phyloP scores from a whole-genome alignment of 1,140 invertebrate species.

The Radopholus similis region DNA sequence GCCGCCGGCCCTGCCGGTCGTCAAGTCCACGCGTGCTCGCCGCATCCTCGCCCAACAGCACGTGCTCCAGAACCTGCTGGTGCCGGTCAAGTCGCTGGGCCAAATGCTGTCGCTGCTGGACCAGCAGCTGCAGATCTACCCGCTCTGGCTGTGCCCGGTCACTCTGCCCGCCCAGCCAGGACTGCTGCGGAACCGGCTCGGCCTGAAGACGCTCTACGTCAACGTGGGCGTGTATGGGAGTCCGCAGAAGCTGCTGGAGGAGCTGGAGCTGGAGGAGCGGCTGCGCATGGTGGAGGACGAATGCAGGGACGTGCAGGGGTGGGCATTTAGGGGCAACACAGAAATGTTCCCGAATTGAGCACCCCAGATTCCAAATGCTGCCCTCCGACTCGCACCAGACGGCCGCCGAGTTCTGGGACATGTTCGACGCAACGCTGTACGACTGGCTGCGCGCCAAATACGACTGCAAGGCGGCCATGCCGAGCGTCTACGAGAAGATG shows the following conservation, averaged over 20 bases:
- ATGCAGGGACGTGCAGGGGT: conserved; percentile 70
- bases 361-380: conserved; percentile 75
- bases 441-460: conserved; percentile 69
- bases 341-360: conserved; percentile 11
- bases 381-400: conserved; percentile 78
- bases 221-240: conserved; percentile 75
- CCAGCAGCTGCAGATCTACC: conserved; percentile 73
- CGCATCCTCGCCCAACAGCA: conserved; percentile 67
- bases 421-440: conserved; percentile 76
- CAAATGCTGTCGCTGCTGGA: conserved; percentile 70
- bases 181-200: conserved; percentile 65
- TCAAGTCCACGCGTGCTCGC: conserved; percentile 65
- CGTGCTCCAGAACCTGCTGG: conserved; percentile 79
- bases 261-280: conserved; percentile 67
- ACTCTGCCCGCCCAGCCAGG: conserved; percentile 70
- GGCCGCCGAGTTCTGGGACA: conserved; percentile 72
- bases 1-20: not conserved
- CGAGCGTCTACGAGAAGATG: conserved; percentile 78
- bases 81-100: conserved; percentile 69
- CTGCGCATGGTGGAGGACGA: conserved; percentile 72
- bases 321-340: conserved; percentile 32
- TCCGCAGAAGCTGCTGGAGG: too few species aligned
- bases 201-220: conserved; percentile 68
- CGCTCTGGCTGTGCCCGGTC: conserved; percentile 79
- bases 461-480: conserved; percentile 72